A percentile compares a stretch with the other conserved stretches of the same genome.
Conservation (phyloP, 2,113 vertebrate species). For the Madoqua kirkii region DNA sequence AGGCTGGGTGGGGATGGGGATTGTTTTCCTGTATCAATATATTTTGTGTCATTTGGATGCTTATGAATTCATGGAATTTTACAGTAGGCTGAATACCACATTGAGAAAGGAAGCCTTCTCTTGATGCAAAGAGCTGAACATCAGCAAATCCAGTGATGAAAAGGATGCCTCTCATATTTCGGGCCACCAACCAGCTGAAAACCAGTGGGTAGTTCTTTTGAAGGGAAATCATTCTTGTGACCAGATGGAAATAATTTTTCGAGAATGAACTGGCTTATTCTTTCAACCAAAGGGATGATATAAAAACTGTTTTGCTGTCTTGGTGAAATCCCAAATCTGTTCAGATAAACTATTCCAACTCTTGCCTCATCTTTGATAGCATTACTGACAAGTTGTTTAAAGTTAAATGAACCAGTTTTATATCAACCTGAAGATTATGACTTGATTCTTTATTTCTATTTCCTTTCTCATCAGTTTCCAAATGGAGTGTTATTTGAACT, state of each 20-base stretch:
- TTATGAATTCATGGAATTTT: not conserved
- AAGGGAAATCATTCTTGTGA: constrained; percentile 22
- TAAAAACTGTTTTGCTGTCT: constrained; percentile 22
- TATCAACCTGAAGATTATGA: not conserved
- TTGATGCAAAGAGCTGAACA: not conserved
- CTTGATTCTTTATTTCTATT: not conserved
- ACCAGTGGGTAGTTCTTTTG: not conserved
- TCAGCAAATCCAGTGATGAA: not conserved
- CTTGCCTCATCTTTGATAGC: not conserved
- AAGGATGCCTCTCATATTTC: not conserved
- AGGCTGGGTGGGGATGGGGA: no score
- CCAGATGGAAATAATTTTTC: constrained; percentile 57
- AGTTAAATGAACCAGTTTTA: not conserved
- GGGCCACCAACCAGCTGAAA: constrained; percentile 33
- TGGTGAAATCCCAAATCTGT: not conserved
- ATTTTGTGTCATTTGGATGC: not conserved
- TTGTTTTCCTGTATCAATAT: not conserved
- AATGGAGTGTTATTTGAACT: not conserved
- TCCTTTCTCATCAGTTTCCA: not conserved
- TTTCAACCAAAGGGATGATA: constrained; percentile 11
- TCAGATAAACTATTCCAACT: not conserved
- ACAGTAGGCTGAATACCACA: not conserved
- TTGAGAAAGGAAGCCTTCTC: not conserved
- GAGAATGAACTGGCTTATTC: not conserved
- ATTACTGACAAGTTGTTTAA: not conserved